These are phyloP conservation scores for Tiliacea aurago DNA, from an alignment of 2,888 invertebrate species.

Conservation along the genomic window DNA sequence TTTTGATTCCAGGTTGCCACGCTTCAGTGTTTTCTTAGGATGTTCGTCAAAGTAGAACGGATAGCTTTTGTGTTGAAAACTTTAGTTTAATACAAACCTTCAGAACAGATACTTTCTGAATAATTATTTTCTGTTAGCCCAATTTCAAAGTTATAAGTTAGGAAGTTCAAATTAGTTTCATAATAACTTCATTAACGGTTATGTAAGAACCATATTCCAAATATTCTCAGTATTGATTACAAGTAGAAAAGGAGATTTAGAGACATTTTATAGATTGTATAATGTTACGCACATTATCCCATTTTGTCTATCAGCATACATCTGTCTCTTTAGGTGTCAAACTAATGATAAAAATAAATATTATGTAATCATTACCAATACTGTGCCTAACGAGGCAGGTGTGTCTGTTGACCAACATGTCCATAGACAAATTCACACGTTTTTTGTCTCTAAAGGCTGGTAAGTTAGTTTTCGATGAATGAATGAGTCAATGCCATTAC, in stretches of 20 bases:
- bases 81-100: constrained; percentile 10
- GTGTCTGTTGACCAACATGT: constrained; percentile 36
- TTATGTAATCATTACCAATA: constrained; percentile 36
- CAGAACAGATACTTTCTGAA: background rate
- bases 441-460: constrained; percentile 28
- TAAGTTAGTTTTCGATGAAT: constrained; percentile 67
- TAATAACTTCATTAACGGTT: constrained; percentile 18
- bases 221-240: background rate
- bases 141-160: constrained; percentile 11
- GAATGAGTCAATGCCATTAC: constrained; percentile 69
- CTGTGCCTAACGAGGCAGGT: background rate
- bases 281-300: background rate
- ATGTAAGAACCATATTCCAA: constrained; percentile 3
- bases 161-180: constrained; percentile 23
- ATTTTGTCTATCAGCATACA: constrained; percentile 23
- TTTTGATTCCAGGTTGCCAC: constrained; percentile 44
- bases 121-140: constrained; percentile 13
- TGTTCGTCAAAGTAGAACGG: constrained; percentile 31
- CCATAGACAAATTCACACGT: constrained; percentile 43
- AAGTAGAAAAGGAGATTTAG: background rate
- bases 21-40: constrained; percentile 44
- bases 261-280: background rate
- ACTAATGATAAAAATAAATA: constrained; percentile 30
- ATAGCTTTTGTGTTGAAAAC: constrained; percentile 37
- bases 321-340: constrained; percentile 11